Base-by-base conservation (phyloP, 2,888 invertebrate species). In the Nymphalis urticae region DNA sequence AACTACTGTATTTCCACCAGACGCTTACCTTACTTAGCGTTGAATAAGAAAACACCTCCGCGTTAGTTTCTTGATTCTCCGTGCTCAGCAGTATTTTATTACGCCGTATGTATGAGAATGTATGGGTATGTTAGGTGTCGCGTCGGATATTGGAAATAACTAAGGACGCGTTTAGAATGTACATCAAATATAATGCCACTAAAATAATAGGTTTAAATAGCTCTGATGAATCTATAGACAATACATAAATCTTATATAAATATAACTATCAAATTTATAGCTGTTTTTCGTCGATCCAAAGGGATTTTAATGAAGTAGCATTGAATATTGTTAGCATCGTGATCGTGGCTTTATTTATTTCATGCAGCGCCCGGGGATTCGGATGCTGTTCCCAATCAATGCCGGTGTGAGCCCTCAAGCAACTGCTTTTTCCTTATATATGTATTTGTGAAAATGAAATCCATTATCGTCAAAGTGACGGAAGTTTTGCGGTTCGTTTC, bases 111-210 rank as follows among this genome's bases (percentile, higher is more conserved):
- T 69, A 64, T 67, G 77, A 72, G 73, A 74, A 62, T 67, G 75
- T 78, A 77, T 79, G 76, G 78, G 76, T 79, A 71, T 76, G 72
- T 68, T 72, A 74, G 76, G 76, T 74, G 66, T 67, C 76, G 76
- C 76, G 75, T 75, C 82, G 85, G 80, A 83, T 84, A 84, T 85
- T 83, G 87, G 83, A 81, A 84, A 84, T 86, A 84, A 82, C 83
- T 85, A 56, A 67, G 56, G 66, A 32, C 79, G 80, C 81, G 81
- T 67, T 27, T 42, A 62, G 13, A n/a, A 50, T 24, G 48, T 48
- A 79, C 82, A 81, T 81, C 19, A 42, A 42, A 58, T 4, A 19
- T 19, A 58, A 42, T 13, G 13, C 21, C 42, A 27, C 4, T 8
- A 19, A 42, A 42, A 32, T 56, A 8, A 32, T 32, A n/a, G n/a